Base-by-base conservation (phyloP, 2,888 invertebrate genomes). In the Leptinotarsa juncta region DNA sequence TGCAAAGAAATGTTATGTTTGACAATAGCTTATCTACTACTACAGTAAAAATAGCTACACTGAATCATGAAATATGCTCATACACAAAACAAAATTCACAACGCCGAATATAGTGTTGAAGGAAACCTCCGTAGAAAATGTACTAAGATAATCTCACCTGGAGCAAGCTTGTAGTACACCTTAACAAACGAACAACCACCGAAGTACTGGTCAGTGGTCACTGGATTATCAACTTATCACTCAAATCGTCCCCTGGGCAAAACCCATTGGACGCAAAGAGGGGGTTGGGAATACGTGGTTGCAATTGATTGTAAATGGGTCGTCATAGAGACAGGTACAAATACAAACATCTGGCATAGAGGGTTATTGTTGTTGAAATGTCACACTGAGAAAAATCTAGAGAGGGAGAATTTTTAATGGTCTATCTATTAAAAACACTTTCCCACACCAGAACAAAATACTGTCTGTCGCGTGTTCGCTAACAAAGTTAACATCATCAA, bases 301-400 rank as follows among this genome's bases (percentile, higher is more conserved):
- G 83, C 86, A 86, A 87, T 86, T 87, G 87, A 87, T 87, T 87
- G 87, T 86, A 84, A 83, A 83, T 81, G 81, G 82, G 86, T 87
- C 80, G 86, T 83, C 86, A 86, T 87, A 84, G 86, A 80, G 83
- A 87, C 85, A 77, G 80, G 82, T 81, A 80, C 79, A 83, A 85
- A 87, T 87, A 87, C 87, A 87, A 87, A 87, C 87, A 87, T 79
- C 74, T 74, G 67, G 71, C 62, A 69, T 73, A 42, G 53, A 48
- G 32, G 72, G 70, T 49, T 72, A 73, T 72, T 72, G 67, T 55
- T 72, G 55, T 55, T 23, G 49, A 42, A 70, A 55, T 70, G 50
- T 70, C 57, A 71, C 66, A 71, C 32, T 67, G 66, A 32, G 65
- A 68, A 51, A 65, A 62, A 67, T 71, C 16, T 42, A 65, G 23